Evolutionary conservation across 2,888 invertebrate genomes (phyloP).

Genomic region (Eustalomyia histrio): DNA sequence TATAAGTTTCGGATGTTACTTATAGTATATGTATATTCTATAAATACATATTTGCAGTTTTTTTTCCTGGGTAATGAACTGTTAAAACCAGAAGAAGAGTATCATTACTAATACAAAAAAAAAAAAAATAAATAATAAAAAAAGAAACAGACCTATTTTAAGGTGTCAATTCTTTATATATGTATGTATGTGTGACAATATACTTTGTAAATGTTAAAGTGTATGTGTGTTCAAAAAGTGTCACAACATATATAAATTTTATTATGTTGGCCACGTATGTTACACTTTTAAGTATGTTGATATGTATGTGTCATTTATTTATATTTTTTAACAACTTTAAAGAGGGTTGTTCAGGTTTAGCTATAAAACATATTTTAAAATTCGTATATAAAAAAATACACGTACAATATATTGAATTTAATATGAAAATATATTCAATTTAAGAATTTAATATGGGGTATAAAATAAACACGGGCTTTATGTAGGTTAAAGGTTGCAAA

Average conservation of each 20-base stretch:
- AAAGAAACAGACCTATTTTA: conserved; percentile 41
- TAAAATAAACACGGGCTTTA: not conserved
- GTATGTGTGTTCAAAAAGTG: conserved; percentile 26
- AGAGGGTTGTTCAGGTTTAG: conserved; percentile 9
- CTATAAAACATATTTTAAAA: conserved; percentile 18
- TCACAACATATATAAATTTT: conserved; percentile 40
- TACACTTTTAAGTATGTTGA: conserved; percentile 50
- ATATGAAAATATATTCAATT: not conserved
- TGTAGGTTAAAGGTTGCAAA: not conserved
- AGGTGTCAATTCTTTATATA: conserved; percentile 7
- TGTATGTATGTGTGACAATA: not conserved
- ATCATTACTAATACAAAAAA: conserved; percentile 32
- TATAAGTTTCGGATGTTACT: not conserved
- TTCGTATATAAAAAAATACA: conserved; percentile 8
- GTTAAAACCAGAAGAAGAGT: conserved; percentile 50
- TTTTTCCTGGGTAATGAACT: conserved; percentile 54
- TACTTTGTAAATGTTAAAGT: not conserved
- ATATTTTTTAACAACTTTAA: conserved; percentile 16
- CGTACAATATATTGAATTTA: conserved; percentile 3
- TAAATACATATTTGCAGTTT: no score
- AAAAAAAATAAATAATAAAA: not conserved
- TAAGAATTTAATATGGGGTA: not conserved
- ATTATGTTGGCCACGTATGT: conserved; percentile 59
- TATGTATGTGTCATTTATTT: conserved; percentile 11
- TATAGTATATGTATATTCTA: no score